Evolutionary conservation across 2,888 invertebrate genomes (phyloP).

Genomic region (Mycalesis mineus): DNA sequence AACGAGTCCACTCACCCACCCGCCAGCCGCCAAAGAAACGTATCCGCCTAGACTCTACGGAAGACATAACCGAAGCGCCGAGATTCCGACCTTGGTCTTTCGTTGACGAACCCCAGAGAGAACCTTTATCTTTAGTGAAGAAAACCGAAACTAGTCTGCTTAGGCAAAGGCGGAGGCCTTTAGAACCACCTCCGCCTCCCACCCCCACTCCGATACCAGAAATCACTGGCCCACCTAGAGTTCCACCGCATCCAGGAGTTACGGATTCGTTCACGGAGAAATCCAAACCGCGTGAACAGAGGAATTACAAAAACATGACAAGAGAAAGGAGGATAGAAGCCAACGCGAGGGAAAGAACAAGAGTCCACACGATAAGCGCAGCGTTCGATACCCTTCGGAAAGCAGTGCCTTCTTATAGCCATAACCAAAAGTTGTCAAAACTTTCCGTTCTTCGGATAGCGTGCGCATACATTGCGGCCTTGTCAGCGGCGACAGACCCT

Average conservation of each 20-base stretch:
- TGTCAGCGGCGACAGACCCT: conserved; percentile 86
- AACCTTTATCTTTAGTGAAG: conserved; percentile 81
- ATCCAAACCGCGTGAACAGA: conserved; percentile 79
- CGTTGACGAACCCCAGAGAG: conserved; percentile 78
- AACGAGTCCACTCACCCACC: conserved; percentile 69
- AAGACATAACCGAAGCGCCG: conserved; percentile 62
- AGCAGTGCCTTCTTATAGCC: conserved; percentile 93
- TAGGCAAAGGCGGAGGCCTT: conserved; percentile 55
- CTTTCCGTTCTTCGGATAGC: conserved; percentile 94
- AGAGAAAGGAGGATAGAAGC: conserved; percentile 95
- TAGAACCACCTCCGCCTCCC: conserved; percentile 53
- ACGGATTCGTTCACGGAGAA: conserved; percentile 49
- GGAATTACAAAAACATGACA: conserved; percentile 97
- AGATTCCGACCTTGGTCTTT: conserved; percentile 83
- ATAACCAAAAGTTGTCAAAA: conserved; percentile 95
- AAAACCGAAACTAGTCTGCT: conserved; percentile 57
- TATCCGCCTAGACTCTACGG: conserved; percentile 73
- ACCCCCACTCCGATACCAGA: conserved; percentile 43
- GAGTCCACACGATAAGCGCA: conserved; percentile 97
- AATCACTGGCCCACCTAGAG: conserved; percentile 65
- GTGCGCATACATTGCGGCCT: conserved; percentile 93
- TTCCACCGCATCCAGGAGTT: conserved; percentile 76
- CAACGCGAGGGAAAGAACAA: conserved; percentile 93
- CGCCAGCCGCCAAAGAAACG: conserved; percentile 84
- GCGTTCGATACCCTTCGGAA: conserved; percentile 93